Conservation (phyloP, 2,888 invertebrate genomes). For the Acleris cristana region DNA sequence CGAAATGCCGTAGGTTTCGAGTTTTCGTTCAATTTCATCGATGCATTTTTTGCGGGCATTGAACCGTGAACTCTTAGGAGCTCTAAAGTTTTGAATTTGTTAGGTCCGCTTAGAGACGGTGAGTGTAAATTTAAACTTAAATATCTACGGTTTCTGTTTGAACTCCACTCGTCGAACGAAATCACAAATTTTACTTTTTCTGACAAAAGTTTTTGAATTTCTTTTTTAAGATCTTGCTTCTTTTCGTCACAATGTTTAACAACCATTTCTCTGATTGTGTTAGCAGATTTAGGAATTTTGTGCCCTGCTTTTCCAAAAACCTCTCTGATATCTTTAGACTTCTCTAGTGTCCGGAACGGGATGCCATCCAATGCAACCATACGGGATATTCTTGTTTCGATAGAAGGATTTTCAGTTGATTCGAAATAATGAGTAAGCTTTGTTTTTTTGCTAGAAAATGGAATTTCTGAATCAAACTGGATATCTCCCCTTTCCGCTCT, state of each 20-base stretch:
- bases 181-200: not conserved
- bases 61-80: not conserved
- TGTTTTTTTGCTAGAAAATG: too few relatives aligned
- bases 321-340: not conserved
- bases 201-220: not conserved
- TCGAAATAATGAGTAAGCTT: not conserved
- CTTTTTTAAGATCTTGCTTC: not conserved
- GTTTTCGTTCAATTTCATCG: too few relatives aligned
- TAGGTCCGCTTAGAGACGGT: not conserved
- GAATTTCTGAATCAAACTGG: too few relatives aligned
- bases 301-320: not conserved
- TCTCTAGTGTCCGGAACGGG: not conserved
- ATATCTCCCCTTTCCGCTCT: too few relatives aligned
- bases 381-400: not conserved
- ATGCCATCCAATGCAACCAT: not conserved
- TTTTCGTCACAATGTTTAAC: not conserved
- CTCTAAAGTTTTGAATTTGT: not conserved
- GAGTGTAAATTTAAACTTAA: not conserved
- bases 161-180: not conserved
- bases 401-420: not conserved
- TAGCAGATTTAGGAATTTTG: not conserved
- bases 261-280: not conserved
- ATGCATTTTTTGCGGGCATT: not conserved
- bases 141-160: not conserved
- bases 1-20: too few relatives aligned